Evolutionary conservation across 1,140 invertebrate genomes (phyloP).

Genomic region (Drosophila auraria): DNA sequence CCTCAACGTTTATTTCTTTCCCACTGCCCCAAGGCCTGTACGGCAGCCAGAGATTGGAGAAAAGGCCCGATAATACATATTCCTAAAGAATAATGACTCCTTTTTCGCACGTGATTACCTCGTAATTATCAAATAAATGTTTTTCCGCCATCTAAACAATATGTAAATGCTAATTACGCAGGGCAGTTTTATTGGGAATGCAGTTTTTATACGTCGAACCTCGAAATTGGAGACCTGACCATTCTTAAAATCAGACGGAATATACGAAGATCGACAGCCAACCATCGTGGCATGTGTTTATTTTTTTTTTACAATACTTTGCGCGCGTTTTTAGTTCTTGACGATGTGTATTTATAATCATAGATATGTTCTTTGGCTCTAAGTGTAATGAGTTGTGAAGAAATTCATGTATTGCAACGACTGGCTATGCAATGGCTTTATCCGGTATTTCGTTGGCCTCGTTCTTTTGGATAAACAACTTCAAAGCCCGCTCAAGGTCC

Average conservation of each 20-base stretch:
- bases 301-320: no score
- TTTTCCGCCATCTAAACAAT: constrained; percentile 50
- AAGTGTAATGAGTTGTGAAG: not conserved
- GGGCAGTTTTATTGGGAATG: constrained; percentile 17
- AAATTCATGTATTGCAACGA: not conserved
- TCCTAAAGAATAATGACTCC: constrained; percentile 23
- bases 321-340: not conserved
- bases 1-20: constrained; percentile 28
- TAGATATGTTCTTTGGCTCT: constrained; percentile 1
- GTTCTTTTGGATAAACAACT: constrained; percentile 50
- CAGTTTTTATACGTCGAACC: no score
- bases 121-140: constrained; percentile 57
- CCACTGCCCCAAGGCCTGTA: constrained; percentile 1
- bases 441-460: constrained; percentile 39
- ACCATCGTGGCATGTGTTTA: no score
- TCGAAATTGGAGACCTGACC: not conserved
- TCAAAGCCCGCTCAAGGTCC: constrained; percentile 53
- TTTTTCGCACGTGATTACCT: constrained; percentile 23
- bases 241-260: no score
- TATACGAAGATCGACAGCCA: no score
- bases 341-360: no score
- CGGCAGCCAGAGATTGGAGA: not conserved
- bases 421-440: constrained; percentile 40
- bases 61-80: not conserved
- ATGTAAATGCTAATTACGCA: constrained; percentile 4